Evolutionary conservation across 2,888 invertebrate species (phyloP).

Genomic region (Terebella lapidaria): DNA sequence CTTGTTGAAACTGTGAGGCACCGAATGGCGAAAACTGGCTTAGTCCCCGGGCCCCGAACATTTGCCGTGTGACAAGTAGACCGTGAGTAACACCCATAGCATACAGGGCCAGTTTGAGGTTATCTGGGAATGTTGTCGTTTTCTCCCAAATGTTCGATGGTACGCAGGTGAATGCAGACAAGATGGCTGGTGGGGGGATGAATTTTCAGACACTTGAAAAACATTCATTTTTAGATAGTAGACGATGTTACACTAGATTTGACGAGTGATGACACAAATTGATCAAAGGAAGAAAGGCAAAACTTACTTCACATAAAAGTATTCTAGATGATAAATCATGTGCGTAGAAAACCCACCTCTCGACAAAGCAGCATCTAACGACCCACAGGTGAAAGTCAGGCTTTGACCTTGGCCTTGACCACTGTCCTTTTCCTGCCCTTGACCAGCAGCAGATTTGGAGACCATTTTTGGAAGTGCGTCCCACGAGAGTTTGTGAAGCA

Average conservation of each 20-base stretch:
- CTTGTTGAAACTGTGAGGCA: not conserved
- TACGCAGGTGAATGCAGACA: slow-evolving; percentile 34
- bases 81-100: slow-evolving; percentile 41
- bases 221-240: too few relatives aligned
- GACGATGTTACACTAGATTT: too few relatives aligned
- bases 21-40: slow-evolving; percentile 38
- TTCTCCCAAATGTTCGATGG: slow-evolving; percentile 29
- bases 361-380: too few relatives aligned
- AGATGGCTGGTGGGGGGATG: slow-evolving; percentile 33
- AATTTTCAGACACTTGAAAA: too few relatives aligned
- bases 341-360: too few relatives aligned
- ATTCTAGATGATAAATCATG: too few relatives aligned
- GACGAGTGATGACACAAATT: too few relatives aligned
- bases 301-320: too few relatives aligned
- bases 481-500: slow-evolving; percentile 39
- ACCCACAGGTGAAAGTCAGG: too few relatives aligned
- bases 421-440: too few relatives aligned
- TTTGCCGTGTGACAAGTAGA: slow-evolving; percentile 38
- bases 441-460: not conserved
- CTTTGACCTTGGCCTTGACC: too few relatives aligned
- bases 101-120: slow-evolving; percentile 30
- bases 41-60: slow-evolving; percentile 44
- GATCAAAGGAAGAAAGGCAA: too few relatives aligned
- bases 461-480: slow-evolving; percentile 24
- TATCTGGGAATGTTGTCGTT: slow-evolving; percentile 26